Conservation (phyloP, 2,888 invertebrate genomes). For the Xylophagus ater region DNA sequence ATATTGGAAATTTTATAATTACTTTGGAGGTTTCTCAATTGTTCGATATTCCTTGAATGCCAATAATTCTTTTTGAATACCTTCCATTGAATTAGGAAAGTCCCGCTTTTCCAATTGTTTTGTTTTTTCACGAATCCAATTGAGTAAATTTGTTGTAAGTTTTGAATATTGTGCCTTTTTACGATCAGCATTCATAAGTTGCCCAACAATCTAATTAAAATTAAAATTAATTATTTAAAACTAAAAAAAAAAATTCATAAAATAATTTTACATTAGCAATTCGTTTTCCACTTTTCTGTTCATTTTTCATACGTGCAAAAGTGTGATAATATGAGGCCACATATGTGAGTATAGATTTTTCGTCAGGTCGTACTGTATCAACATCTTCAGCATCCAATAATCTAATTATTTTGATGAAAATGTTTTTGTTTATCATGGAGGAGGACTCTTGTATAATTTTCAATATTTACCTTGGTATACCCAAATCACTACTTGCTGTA, state of each 20-base stretch:
- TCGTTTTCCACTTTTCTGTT: constrained; percentile 92
- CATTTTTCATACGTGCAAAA: constrained; percentile 97
- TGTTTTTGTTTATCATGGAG: neutral
- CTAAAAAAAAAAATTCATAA: constrained; percentile 4
- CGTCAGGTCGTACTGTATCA: constrained; percentile 87
- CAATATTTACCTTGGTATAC: constrained; percentile 56
- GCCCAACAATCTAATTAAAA: constrained; percentile 71
- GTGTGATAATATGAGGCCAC: constrained; percentile 99
- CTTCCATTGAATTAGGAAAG: constrained; percentile 90
- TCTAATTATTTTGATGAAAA: constrained; percentile 29
- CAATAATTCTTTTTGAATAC: constrained; percentile 80
- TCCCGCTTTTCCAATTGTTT: constrained; percentile 68
- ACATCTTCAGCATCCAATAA: constrained; percentile 95
- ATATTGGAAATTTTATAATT: constrained; percentile 29
- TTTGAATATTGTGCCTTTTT: constrained; percentile 82
- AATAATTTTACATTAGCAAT: constrained; percentile 77
- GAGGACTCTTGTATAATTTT: neutral
- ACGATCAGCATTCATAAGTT: constrained; percentile 90
- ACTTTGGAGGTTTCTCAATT: constrained; percentile 96
- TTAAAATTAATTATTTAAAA: neutral
- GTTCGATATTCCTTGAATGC: constrained; percentile 93
- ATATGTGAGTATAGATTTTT: constrained; percentile 98
- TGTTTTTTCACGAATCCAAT: constrained; percentile 88
- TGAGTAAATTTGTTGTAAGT: constrained; percentile 71
- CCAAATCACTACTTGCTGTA: constrained; percentile 82